These are phyloP conservation scores for Oscheius sp. DNA, from an alignment of 1,140 invertebrate genomes.

Conservation along the genomic window DNA sequence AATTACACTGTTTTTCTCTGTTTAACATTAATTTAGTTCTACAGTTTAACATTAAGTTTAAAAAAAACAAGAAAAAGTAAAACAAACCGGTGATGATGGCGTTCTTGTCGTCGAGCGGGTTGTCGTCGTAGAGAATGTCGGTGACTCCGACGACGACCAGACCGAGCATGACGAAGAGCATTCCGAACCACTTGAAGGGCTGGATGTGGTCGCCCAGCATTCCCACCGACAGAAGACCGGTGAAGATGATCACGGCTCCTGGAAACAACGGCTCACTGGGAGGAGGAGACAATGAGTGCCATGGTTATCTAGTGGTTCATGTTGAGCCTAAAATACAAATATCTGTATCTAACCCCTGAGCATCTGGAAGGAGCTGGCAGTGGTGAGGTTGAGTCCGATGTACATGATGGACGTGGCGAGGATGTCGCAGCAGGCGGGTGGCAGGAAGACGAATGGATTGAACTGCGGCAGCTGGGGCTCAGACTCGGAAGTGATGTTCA, in stretches of 20 bases:
- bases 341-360: conserved; percentile 73
- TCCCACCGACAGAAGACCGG: conserved; percentile 81
- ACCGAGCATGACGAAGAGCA: conserved; percentile 76
- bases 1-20: background rate
- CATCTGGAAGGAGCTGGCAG: conserved; percentile 93
- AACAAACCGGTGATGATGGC: conserved; percentile 73
- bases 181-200: conserved; percentile 78
- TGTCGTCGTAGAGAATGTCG: conserved; percentile 69
- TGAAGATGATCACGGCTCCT: conserved; percentile 89
- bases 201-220: conserved; percentile 72
- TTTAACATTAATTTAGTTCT: background rate
- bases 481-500: conserved; percentile 42
- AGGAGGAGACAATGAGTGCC: too few species aligned
- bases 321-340: background rate
- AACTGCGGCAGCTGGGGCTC: conserved; percentile 53
- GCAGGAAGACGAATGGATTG: conserved; percentile 74
- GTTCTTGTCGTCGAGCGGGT: conserved; percentile 69
- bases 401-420: conserved; percentile 68
- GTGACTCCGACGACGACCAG: conserved; percentile 77
- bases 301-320: conserved; percentile 14
- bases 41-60: background rate
- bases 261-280: too few species aligned
- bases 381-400: conserved; percentile 84
- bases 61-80: conserved; percentile 20
- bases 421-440: conserved; percentile 63